phyloP scores from a whole-genome alignment of 1,140 invertebrate genomes.

The Saccostrea echinata region DNA sequence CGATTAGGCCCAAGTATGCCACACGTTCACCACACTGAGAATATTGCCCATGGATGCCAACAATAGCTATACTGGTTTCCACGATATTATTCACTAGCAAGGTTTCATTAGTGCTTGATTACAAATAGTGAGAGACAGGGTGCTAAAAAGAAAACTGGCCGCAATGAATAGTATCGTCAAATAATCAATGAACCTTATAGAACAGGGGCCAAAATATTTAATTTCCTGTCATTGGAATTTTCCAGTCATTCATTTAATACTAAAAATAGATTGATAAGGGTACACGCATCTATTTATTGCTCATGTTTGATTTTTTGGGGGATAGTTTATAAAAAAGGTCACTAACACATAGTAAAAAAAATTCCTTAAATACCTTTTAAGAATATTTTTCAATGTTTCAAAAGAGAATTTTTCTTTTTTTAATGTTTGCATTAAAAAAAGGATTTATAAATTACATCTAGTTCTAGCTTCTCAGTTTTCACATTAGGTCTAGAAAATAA shows the following conservation, averaged over 20 bases:
- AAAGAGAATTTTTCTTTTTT: not conserved
- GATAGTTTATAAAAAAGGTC: no score
- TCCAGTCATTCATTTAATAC: not conserved
- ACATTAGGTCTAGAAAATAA: not conserved
- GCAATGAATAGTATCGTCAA: not conserved
- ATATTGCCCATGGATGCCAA: not conserved
- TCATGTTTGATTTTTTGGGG: not conserved
- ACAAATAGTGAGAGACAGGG: not conserved
- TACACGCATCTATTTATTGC: not conserved
- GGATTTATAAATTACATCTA: not conserved
- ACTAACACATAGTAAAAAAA: no score
- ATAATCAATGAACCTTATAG: not conserved
- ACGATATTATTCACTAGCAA: not conserved
- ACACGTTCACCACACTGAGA: not conserved
- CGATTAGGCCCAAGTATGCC: not conserved
- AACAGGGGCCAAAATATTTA: not conserved
- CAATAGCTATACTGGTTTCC: constrained; percentile 1
- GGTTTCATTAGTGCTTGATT: not conserved
- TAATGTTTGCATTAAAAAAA: not conserved
- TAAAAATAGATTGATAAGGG: not conserved
- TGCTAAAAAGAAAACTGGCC: not conserved
- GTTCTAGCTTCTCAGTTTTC: not conserved
- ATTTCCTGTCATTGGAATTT: not conserved
- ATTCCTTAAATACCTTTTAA: no score
- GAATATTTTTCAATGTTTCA: no score